Evolutionary conservation across 2,113 vertebrate species (phyloP).

Genomic region (Pomatorhinus ruficollis): DNA sequence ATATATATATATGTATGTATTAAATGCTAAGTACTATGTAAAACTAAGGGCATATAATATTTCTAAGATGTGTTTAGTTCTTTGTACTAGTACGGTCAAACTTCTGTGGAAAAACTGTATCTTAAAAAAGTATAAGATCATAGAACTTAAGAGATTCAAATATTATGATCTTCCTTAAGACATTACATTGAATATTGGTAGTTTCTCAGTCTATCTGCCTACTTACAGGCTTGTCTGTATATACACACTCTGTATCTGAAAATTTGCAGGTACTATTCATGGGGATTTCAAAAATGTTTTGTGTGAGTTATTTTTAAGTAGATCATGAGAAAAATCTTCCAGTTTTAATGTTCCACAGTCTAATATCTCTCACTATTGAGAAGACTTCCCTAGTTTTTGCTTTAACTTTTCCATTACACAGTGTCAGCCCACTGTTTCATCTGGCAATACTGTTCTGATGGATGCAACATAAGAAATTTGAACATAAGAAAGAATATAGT

Average conservation of each 20-base stretch:
- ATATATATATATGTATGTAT: not conserved
- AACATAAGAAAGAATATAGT: not conserved
- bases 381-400: not conserved
- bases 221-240: not conserved
- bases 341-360: not conserved
- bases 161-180: not conserved
- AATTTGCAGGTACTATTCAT: not conserved
- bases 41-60: not conserved
- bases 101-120: not conserved
- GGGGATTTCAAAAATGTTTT: not conserved
- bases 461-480: not conserved
- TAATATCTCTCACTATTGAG: not conserved
- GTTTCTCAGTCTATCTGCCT: not conserved
- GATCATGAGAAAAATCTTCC: not conserved
- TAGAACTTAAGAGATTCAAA: not conserved
- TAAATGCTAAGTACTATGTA: not conserved
- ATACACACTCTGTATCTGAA: not conserved
- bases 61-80: not conserved
- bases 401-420: not conserved
- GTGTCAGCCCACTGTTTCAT: not conserved
- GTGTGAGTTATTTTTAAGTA: not conserved
- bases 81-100: not conserved
- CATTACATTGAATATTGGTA: not conserved
- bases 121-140: not conserved
- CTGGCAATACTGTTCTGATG: not conserved